Conservation (phyloP, 2,888 invertebrate species). For the Orthosia cruda region DNA sequence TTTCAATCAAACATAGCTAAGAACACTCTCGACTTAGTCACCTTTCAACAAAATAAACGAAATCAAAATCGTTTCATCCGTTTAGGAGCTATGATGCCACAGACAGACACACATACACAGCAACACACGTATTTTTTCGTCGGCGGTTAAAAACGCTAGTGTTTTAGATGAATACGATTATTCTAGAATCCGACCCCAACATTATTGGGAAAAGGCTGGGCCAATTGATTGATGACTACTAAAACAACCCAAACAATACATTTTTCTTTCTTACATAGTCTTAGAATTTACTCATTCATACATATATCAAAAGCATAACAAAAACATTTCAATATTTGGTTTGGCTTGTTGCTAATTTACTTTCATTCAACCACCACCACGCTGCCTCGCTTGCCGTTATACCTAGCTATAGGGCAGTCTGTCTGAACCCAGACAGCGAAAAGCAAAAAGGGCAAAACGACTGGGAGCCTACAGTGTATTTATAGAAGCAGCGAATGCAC, state of each 20-base stretch:
- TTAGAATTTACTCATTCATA: background rate
- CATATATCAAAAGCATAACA: background rate
- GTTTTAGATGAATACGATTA: too few relatives aligned
- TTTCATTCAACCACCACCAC: background rate
- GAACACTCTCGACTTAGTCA: too few relatives aligned
- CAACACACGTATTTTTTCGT: too few relatives aligned
- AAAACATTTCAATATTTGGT: background rate
- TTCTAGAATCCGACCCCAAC: too few relatives aligned
- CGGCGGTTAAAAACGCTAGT: too few relatives aligned
- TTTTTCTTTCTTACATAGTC: background rate
- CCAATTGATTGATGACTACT: background rate
- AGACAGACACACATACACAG: too few relatives aligned
- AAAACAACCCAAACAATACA: background rate
- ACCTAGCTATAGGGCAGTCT: conserved; percentile 38
- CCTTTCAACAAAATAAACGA: too few relatives aligned
- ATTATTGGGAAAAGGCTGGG: too few relatives aligned
- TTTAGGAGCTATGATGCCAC: too few relatives aligned
- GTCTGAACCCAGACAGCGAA: conserved; percentile 52
- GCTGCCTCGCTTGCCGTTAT: background rate
- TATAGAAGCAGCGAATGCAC: conserved; percentile 63
- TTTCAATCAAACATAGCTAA: too few relatives aligned
- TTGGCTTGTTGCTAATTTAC: background rate
- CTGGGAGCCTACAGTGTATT: conserved; percentile 62
- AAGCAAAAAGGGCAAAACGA: conserved; percentile 61
- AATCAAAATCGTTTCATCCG: too few relatives aligned